Base-by-base conservation (phyloP, 2,113 vertebrate genomes). In the Protobothrops mucrosquamatus region DNA sequence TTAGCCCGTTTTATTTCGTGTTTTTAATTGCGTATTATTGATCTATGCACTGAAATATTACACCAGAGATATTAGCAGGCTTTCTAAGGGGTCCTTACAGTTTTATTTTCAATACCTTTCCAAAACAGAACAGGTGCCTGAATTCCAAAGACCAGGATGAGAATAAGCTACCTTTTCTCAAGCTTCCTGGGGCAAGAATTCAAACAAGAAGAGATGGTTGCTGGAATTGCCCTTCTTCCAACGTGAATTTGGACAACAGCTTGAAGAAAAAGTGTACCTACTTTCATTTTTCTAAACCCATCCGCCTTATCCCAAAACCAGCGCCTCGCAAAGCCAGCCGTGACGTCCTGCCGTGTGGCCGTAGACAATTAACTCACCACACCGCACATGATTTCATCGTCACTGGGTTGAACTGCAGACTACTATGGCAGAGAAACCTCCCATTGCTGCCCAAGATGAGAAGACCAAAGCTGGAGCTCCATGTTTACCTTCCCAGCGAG, bases 401-500 rank as follows among this genome's bases (percentile, higher is more conserved):
- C 46, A 91, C 95, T 4, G 98, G 98, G 85, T 97, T 89, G 43
- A 96, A 96, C 0, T 98, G 97, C 90, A 94, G 96, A 34, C 95
- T 26, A 51, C 91, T 93, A 89, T 94, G 88, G 1, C 95, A 94
- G 3, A 61, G 91, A 0, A 4, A 93, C 23, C 46, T 20, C 0
- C 24, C 92, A 20, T 59, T 92, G 5, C 48, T 92, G 3, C 69
- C 93, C 57, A 88, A 91, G 0, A 57, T 91, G 3, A 56, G 69
- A 54, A 95, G 87, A 26, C 54, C 69, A 57, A 97, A 97, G 69
- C 92, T 95, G 20, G 97, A 98, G 95, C 96, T 98, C 7, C 98
- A 98, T 0, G 95, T 98, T 55, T 98, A 98, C 85, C 91, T 98
- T 39, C 98, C 98, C 59, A 91, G 7, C 8, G 92, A 26, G 0